Evolutionary conservation across 2,888 invertebrate genomes (phyloP).

Genomic region (Pyrgus malvae): DNA sequence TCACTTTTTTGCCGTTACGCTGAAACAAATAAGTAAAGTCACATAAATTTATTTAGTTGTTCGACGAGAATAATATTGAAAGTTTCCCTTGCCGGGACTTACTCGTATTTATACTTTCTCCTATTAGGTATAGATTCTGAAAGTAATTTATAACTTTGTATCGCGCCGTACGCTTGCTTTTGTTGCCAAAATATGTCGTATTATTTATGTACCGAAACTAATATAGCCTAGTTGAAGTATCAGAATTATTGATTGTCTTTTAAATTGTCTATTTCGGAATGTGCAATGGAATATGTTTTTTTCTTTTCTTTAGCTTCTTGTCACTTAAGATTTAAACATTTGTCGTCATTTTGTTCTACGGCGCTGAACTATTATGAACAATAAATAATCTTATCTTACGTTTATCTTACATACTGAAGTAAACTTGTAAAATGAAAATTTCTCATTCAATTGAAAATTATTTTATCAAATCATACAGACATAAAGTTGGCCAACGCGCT

Average conservation of each 20-base stretch:
- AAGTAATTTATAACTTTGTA: conserved; percentile 15
- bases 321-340: too few relatives aligned
- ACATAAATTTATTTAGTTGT: conserved; percentile 23
- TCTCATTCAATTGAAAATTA: neutral
- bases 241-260: too few relatives aligned
- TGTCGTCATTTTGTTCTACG: too few relatives aligned
- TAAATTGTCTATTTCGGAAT: too few relatives aligned
- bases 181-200: neutral
- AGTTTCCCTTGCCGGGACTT: conserved; percentile 14
- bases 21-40: conserved; percentile 23
- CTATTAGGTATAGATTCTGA: conserved; percentile 12
- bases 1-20: conserved; percentile 15
- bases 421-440: neutral
- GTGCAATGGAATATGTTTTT: too few relatives aligned
- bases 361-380: too few relatives aligned
- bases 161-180: neutral
- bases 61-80: conserved; percentile 26
- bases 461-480: neutral
- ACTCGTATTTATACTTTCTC: conserved; percentile 11
- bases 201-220: too few relatives aligned
- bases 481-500: neutral
- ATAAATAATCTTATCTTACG: too few relatives aligned
- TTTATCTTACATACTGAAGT: too few relatives aligned
- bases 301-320: too few relatives aligned
- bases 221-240: too few relatives aligned